A percentile compares a stretch with the other conserved stretches of the same genome.
Conservation (phyloP, 2,113 vertebrate genomes). For the Asarcornis scutulata region DNA sequence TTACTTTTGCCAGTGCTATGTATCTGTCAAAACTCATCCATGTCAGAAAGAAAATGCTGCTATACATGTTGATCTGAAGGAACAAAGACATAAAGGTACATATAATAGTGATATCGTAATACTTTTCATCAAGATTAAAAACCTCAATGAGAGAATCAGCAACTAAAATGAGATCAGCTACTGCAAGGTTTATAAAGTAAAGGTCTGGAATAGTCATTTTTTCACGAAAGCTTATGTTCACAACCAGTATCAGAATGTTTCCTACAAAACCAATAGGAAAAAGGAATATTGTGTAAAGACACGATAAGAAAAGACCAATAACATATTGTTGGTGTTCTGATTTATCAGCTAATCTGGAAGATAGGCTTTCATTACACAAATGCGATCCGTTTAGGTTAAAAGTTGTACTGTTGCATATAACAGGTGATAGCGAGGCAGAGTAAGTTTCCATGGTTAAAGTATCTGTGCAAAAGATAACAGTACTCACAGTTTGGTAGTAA, state of each 20-base stretch:
- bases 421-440: constrained; percentile 66
- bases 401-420: constrained; percentile 78
- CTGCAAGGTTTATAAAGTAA: constrained; percentile 95
- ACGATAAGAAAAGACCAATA: constrained; percentile 92
- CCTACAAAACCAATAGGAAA: constrained; percentile 97
- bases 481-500: neutral
- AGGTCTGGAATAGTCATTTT: constrained; percentile 98
- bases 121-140: constrained; percentile 95
- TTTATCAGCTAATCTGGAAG: constrained; percentile 65
- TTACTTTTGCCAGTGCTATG: constrained; percentile 88
- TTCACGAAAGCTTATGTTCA: constrained; percentile 93
- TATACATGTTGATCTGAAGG: constrained; percentile 99
- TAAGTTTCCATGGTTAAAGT: constrained; percentile 80
- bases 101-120: constrained; percentile 93
- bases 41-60: constrained; percentile 98
- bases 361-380: constrained; percentile 71
- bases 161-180: constrained; percentile 93
- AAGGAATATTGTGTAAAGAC: constrained; percentile 93
- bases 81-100: constrained; percentile 98
- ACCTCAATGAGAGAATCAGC: constrained; percentile 97
- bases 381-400: constrained; percentile 75
- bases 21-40: constrained; percentile 99
- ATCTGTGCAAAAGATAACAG: neutral
- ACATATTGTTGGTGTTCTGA: constrained; percentile 84
- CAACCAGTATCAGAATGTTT: constrained; percentile 94